Base-by-base conservation (phyloP, 2,888 invertebrate species). In the Phasia obesa region DNA sequence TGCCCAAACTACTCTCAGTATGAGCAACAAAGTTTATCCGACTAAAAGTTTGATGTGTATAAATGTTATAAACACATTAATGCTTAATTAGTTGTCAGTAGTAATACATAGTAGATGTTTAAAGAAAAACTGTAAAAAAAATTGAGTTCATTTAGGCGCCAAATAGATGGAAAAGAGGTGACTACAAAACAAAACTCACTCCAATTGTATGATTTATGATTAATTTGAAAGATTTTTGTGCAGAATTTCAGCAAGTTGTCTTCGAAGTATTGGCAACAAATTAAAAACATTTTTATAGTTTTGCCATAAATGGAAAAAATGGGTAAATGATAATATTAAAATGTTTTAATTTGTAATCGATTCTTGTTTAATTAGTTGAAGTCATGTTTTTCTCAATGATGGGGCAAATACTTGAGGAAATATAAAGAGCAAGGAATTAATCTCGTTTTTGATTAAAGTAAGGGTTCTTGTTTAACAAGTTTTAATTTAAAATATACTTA, bases 71-170 rank as follows among this genome's bases (percentile, higher is more conserved):
- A 65, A 59, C 47, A 13, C 27, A 42, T 62, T 62, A 73, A 60
- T 64, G 55, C 42, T 69, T 81, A 73, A 77, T 73, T 62, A 73
- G 38, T 67, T 62, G 71, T 62, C 67, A 71, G n/a, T n/a, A n/a
- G n/a, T n/a, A n/a, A n/a, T n/a, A n/a, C n/a, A n/a, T n/a, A n/a
- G 77, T 19, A n/a, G 42, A 70, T 60, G 70, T 27, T 47, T 44
- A 35, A 4, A 19, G 19, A 19, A 27, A 51, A 70, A 57, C 2
- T 4, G 2, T 31, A 51, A 9, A 23, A 62, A n/a, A 70, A 70
- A 81, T 47, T 75, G 31, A 69, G 75, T 35, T 17, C 62, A 51
- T 53, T 64, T 51, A 42, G 81, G 76, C 76, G 81, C 81, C 81
- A 59, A 42, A 15, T 23, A 23, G 55, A 42, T 74, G 53, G 17